phyloP scores from a whole-genome alignment of 2,113 vertebrate species.

The Ptyas mucosa region DNA sequence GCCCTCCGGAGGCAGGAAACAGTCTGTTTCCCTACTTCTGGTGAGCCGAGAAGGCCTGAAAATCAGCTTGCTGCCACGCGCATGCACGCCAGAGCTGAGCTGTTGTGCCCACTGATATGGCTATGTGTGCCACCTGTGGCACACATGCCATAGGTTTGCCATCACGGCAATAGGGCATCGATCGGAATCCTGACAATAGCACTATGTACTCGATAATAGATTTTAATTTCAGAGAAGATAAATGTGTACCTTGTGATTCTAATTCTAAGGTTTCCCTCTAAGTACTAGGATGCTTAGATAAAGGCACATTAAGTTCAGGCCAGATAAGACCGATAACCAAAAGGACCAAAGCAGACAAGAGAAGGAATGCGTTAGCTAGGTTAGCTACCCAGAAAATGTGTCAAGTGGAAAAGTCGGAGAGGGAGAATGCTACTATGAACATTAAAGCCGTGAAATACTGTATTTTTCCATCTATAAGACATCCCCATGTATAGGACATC shows the following conservation, averaged over 20 bases:
- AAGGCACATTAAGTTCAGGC: background rate
- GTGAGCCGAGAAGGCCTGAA: too few relatives aligned
- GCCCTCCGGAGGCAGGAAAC: too few relatives aligned
- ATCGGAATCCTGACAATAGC: background rate
- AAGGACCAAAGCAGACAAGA: background rate
- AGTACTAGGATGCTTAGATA: background rate
- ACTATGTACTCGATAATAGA: background rate
- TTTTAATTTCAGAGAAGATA: slow-evolving; percentile 4
- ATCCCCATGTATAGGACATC: too few relatives aligned
- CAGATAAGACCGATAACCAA: background rate
- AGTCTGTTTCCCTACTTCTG: too few relatives aligned
- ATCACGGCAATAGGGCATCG: too few relatives aligned
- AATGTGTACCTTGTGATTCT: background rate
- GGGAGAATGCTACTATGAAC: background rate
- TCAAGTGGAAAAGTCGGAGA: background rate
- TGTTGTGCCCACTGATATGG: too few relatives aligned
- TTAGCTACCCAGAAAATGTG: background rate
- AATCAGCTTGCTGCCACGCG: too few relatives aligned
- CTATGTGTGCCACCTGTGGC: too few relatives aligned
- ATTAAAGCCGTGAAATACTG: too few relatives aligned
- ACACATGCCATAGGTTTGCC: too few relatives aligned
- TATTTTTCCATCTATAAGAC: too few relatives aligned
- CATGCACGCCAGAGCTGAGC: too few relatives aligned
- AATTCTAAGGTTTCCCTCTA: background rate
- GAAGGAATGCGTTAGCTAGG: background rate